Base-by-base conservation (phyloP, 1,140 invertebrate species). In the Leptoteleia sp. region DNA sequence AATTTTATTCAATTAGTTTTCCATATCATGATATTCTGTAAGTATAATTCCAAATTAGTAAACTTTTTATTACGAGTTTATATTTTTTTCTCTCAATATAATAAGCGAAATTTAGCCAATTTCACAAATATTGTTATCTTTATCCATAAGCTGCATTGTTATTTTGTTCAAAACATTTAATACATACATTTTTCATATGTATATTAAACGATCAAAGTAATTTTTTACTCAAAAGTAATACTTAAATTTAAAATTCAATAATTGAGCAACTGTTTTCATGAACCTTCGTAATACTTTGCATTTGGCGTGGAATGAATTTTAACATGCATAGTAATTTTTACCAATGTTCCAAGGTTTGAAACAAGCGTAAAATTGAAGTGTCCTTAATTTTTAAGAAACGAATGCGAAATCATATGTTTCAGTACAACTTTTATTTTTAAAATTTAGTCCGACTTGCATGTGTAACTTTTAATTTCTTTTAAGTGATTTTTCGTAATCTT, bases 361-460 rank as follows among this genome's bases (percentile, higher is more conserved):
- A 62, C 13, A 16, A 48, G 57, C 43, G 15, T 62, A 22, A 62
- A 62, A 62, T 62, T 62, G 57, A 48, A 62, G 43, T 55, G 37
- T 22, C 17, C 37, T 25, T 29, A 55, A 55, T 42, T 42, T 29
- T 42, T 42, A 16, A 54, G 27, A 15, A 40, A 42, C 22, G n/a
- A 43, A 45, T 19, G 16, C 9, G 7, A 38, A 55, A 55, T 13
- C 4, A 29, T 40, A 59, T 11, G 22, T 13, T 37, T 16, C 25
- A 27, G 9, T n/a, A 31, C 13, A 42, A 37, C 7, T 57, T 57
- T 31, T 42, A 16, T 16, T 55, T 40, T 3, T 55, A 15, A 22
- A 37, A 37, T 37, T 37, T 19, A 8, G 48, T 37, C 8, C n/a
- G 5, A n/a, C n/a, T 1, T 6, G 33, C 11, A 22, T 17, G 15